Percentiles rank a stretch among this genome's conserved stretches.
Evolutionary conservation across 2,113 vertebrate species (phyloP).

Genomic region (Odontophorus gujanensis): DNA sequence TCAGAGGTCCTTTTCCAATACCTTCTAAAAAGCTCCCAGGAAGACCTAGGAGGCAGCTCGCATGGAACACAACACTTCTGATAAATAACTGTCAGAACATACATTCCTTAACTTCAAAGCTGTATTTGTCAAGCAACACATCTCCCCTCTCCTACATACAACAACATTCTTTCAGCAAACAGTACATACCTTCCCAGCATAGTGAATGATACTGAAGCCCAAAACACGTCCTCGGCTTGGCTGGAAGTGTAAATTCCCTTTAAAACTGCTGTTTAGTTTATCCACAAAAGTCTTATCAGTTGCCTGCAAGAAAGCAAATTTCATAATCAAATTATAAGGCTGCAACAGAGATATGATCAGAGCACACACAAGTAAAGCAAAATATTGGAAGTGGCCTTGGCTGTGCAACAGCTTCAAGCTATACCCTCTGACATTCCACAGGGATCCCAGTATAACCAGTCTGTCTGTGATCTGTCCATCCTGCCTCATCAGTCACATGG

Average conservation of each 20-base stretch:
- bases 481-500: neutral
- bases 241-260: conserved; percentile 73
- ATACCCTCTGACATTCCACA: neutral
- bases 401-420: neutral
- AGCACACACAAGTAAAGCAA: neutral
- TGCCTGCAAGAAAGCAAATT: conserved; percentile 69
- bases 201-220: conserved; percentile 78
- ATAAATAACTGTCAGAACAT: neutral
- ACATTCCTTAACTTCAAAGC: neutral
- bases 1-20: neutral
- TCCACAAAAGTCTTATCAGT: conserved; percentile 81
- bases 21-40: neutral
- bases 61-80: neutral
- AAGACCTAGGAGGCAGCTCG: neutral
- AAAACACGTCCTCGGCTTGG: conserved; percentile 58
- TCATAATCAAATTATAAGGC: neutral
- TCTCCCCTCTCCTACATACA: neutral
- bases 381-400: neutral
- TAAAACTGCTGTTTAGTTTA: conserved; percentile 79
- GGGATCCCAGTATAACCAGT: neutral
- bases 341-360: neutral
- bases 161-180: neutral
- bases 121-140: neutral
- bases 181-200: conserved; percentile 81
- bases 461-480: neutral